Evolutionary conservation across 2,113 vertebrate species (phyloP).

Genomic region (Hemibates koningsi): DNA sequence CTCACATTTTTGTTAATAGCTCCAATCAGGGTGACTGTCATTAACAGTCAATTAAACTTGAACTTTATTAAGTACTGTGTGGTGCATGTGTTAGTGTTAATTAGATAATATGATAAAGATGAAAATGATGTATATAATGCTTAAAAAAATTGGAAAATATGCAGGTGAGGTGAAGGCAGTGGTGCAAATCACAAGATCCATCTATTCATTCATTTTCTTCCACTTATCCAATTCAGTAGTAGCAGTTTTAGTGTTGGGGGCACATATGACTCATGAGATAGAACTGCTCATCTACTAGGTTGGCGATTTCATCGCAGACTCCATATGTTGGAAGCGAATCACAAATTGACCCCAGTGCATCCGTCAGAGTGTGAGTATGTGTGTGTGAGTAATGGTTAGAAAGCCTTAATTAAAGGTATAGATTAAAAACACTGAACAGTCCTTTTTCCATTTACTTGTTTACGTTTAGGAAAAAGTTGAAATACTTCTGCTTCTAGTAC

Average conservation of each 20-base stretch:
- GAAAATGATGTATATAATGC: not conserved
- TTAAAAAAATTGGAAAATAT: not conserved
- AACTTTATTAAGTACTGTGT: fast-evolving
- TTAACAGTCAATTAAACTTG: not conserved
- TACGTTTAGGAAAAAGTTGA: not conserved
- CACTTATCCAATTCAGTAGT: not conserved
- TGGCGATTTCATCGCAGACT: fast-evolving
- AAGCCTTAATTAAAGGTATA: not conserved
- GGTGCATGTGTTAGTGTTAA: not conserved
- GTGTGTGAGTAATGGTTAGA: not conserved
- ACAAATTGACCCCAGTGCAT: not conserved
- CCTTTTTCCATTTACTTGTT: not conserved
- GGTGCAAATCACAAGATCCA: fast-evolving
- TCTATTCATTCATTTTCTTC: not conserved
- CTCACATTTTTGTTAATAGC: not conserved
- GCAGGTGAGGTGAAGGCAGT: not conserved
- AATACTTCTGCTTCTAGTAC: not conserved
- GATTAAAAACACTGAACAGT: not conserved
- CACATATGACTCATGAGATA: fast-evolving
- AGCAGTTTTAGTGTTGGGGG: not conserved
- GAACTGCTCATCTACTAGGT: not conserved
- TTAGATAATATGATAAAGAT: not conserved
- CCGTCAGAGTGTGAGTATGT: not conserved
- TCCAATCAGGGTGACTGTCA: not conserved
- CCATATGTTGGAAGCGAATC: not conserved